Percentiles rank a stretch among this genome's conserved stretches.
phyloP scores from a whole-genome alignment of 2,888 invertebrate genomes.

The Amphipyra berbera region DNA sequence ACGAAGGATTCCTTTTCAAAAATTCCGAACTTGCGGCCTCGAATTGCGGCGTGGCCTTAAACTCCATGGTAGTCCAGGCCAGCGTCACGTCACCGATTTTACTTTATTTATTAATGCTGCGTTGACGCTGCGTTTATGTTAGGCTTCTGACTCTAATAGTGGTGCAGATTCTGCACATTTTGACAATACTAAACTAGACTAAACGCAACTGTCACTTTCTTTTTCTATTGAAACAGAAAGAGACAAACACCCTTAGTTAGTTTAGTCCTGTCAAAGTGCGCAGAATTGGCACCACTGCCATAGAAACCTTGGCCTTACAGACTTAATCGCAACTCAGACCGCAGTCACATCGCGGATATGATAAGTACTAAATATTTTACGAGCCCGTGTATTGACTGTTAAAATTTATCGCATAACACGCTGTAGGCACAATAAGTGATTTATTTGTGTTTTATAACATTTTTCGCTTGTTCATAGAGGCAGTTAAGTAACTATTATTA shows the following conservation, averaged over 20 bases:
- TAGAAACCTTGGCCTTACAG: constrained; percentile 47
- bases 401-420: constrained; percentile 48
- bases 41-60: constrained; percentile 41
- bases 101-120: constrained; percentile 34
- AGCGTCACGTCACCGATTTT: constrained; percentile 40
- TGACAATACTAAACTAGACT: too few species aligned
- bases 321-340: constrained; percentile 18
- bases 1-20: constrained; percentile 34
- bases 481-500: too few species aligned
- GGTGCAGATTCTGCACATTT: too few species aligned
- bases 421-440: constrained; percentile 36
- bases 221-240: too few species aligned
- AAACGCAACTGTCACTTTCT: too few species aligned
- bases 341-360: constrained; percentile 38
- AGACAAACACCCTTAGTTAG: too few species aligned
- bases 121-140: constrained; percentile 39
- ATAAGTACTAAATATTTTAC: constrained; percentile 39
- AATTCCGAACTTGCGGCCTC: constrained; percentile 24
- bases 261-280: too few species aligned
- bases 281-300: too few species aligned
- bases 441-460: constrained; percentile 44
- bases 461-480: constrained; percentile 18
- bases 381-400: constrained; percentile 48
- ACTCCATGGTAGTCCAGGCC: constrained; percentile 45
- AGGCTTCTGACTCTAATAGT: constrained; percentile 11